Evolutionary conservation across 2,797 vertebrate species (phyloP).

Genomic region (Allobates femoralis): DNA sequence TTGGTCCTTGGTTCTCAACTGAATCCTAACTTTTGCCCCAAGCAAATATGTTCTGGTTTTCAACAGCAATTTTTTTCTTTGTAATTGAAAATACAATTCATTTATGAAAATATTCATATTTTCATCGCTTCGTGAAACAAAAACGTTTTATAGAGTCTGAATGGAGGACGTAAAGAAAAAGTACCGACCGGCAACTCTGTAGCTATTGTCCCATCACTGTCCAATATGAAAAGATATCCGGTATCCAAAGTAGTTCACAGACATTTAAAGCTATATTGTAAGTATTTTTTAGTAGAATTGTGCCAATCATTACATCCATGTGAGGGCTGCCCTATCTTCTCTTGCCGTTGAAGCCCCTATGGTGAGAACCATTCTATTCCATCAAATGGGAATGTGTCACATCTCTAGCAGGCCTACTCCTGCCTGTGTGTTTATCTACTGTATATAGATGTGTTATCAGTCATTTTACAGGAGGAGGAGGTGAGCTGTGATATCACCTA

Average conservation of each 20-base stretch:
- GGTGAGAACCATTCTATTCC: no score
- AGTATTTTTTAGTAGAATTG: neutral
- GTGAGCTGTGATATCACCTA: no score
- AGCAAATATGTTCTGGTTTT: conserved; percentile 39
- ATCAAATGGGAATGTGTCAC: no score
- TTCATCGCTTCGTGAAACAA: conserved; percentile 44
- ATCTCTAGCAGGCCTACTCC: no score
- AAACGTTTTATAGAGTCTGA: conserved; percentile 40
- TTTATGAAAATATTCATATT: conserved; percentile 61
- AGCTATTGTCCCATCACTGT: neutral
- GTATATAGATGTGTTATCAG: no score
- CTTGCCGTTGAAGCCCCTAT: no score
- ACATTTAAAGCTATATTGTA: neutral
- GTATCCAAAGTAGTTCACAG: neutral
- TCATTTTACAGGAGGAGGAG: no score
- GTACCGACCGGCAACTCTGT: neutral
- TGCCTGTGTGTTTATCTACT: no score
- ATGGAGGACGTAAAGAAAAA: conserved; percentile 29
- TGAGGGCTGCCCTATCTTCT: no score
- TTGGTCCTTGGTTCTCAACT: conserved; percentile 31
- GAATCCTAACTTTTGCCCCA: conserved; percentile 47
- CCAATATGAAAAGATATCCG: neutral
- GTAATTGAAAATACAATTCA: conserved; percentile 60
- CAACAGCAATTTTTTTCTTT: conserved; percentile 38
- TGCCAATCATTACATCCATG: neutral